Evolutionary conservation across 2,797 vertebrate genomes (phyloP).

Genomic region (Podarcis siculus): DNA sequence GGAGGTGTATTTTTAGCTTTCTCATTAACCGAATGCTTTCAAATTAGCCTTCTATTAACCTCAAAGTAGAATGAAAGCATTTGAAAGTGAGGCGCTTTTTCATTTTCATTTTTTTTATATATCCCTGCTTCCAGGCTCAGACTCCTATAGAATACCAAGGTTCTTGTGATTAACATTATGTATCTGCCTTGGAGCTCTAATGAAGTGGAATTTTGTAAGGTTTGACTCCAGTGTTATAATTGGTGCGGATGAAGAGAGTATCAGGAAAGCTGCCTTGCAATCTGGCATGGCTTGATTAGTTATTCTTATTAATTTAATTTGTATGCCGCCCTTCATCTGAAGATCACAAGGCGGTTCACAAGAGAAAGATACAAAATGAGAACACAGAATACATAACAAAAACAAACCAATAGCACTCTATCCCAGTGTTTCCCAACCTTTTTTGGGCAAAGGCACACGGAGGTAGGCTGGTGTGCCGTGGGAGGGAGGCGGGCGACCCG

Average conservation of each 20-base stretch:
- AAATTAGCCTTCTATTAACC: slow-evolving; percentile 86
- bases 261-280: neutral
- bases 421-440: too few species aligned
- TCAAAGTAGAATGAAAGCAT: slow-evolving; percentile 78
- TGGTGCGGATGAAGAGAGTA: neutral
- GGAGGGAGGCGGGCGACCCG: too few species aligned
- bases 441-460: too few species aligned
- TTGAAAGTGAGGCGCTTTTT: slow-evolving; percentile 58
- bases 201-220: slow-evolving; percentile 57
- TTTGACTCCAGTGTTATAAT: slow-evolving; percentile 35
- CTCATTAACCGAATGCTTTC: slow-evolving; percentile 82
- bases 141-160: slow-evolving; percentile 75
- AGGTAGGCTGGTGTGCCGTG: too few species aligned
- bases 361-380: too few species aligned
- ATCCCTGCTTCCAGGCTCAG: slow-evolving; percentile 49
- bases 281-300: neutral
- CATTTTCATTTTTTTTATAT: slow-evolving; percentile 54
- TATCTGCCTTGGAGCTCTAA: slow-evolving; percentile 68
- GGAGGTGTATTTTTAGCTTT: slow-evolving; percentile 83
- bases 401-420: too few species aligned
- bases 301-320: too few species aligned
- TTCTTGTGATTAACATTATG: slow-evolving; percentile 69
- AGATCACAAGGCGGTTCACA: too few species aligned
- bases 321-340: too few species aligned
- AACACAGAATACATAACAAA: too few species aligned